Evolutionary conservation across 2,888 invertebrate species (phyloP), one percentile per base, ranked within the genome.

Genomic region (Caenorhabditis sp.): DNA sequence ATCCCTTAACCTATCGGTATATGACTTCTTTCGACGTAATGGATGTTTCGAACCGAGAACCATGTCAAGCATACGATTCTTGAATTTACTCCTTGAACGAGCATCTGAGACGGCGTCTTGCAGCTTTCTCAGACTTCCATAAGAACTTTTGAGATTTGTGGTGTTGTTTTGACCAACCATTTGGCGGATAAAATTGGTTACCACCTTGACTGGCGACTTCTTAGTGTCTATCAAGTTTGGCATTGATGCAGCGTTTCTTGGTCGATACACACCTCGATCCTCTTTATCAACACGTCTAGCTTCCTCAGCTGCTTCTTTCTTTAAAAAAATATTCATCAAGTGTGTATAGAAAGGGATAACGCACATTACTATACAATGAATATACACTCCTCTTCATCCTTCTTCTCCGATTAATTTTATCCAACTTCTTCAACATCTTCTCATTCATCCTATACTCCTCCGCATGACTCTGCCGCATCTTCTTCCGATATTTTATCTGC

Each of bases 31-130:
- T 50, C 62, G 59, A 21, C 80, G 59, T 23, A 77, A 43, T n/a
- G 81, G 79, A 69, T 81, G 70, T 54, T 78, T 77, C 66, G 76
- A 66, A 4, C 83, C 83, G 17, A 81, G 67, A 17, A 84, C 83
- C 67, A 78, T 77, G 63, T 84, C 84, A 38, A 83, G 67, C 82
- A 80, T 77, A 58, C 80, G 59, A 57, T 77, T 73, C 53, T 80
- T 80, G 66, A 63, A 80, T 31, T 70, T 64, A 17, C 65, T 69
- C 50, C 73, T 70, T 21, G 65, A 56, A 3, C 73, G 65, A 17
- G 65, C 69, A n/a, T 67, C 65, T 21, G 66, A 61, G 1, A 76
- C 77, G 14, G 73, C 63, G 14, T 76, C 70, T 70, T 83, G 81
- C 26, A 71, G 58, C 27, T 67, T 67, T 59, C 58, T 67, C 61